phyloP scores from a whole-genome alignment of 2,888 invertebrate genomes.

The Tribolium freemani region DNA sequence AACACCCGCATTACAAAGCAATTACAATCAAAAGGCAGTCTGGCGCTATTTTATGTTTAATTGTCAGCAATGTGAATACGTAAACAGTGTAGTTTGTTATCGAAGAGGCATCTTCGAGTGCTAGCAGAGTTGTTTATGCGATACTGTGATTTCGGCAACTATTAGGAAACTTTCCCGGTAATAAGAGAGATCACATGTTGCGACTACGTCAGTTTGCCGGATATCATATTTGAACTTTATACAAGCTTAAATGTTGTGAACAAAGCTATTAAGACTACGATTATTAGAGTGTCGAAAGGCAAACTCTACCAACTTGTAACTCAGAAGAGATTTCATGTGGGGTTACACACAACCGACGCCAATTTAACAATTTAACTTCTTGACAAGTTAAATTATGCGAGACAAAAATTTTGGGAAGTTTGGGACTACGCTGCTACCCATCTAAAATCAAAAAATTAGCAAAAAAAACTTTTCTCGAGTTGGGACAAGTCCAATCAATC shows the following conservation, averaged over 20 bases:
- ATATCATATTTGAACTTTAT: conserved; percentile 23
- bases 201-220: conserved; percentile 11
- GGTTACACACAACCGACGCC: conserved; percentile 6
- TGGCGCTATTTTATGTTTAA: not conserved
- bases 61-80: not conserved
- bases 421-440: too few relatives aligned
- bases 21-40: not conserved
- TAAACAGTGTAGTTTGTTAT: not conserved
- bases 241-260: conserved; percentile 23
- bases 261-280: conserved; percentile 10
- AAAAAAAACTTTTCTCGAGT: not conserved
- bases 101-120: too few relatives aligned
- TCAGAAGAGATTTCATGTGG: conserved; percentile 18
- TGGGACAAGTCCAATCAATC: not conserved
- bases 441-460: not conserved
- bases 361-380: not conserved
- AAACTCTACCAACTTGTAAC: conserved; percentile 22
- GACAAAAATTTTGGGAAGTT: not conserved
- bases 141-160: not conserved
- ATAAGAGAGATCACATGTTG: conserved; percentile 15
- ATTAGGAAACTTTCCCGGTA: conserved; percentile 7
- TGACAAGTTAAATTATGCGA: not conserved
- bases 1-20: conserved; percentile 18
- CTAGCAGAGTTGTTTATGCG: not conserved
- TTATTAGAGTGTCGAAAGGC: conserved; percentile 29